A percentile compares a stretch with the other conserved stretches of the same genome.
Conservation (phyloP, 2,888 invertebrate species). For the Rotaria magnacalcarata region DNA sequence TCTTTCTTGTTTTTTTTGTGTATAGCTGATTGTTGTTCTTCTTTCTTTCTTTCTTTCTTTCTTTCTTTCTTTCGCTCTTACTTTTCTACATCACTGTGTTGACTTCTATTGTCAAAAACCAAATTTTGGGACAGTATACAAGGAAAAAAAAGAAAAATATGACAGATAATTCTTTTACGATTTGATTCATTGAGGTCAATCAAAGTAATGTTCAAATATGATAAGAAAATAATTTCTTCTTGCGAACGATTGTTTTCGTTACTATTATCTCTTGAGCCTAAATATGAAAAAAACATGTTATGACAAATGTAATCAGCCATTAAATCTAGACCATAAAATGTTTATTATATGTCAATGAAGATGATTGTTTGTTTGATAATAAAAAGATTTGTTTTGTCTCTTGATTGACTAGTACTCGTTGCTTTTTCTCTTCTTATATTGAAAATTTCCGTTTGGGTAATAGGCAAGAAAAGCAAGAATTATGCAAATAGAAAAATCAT, state of each 20-base stretch:
- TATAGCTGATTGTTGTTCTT: no score
- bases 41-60: no score
- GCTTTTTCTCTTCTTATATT: not conserved
- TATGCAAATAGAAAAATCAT: not conserved
- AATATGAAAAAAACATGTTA: not conserved
- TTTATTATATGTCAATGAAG: not conserved
- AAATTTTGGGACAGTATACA: slow-evolving; percentile 22
- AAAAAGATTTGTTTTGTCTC: not conserved
- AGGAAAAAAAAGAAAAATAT: not conserved
- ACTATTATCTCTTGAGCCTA: no score
- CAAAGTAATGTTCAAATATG: no score
- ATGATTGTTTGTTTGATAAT: not conserved
- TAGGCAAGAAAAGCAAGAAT: not conserved
- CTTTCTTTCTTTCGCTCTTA: no score
- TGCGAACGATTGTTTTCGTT: no score
- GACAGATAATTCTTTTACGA: not conserved
- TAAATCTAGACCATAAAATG: no score
- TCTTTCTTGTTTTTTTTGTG: not conserved
- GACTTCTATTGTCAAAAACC: slow-evolving; percentile 9
- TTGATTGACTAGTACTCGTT: not conserved
- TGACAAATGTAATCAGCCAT: not conserved
- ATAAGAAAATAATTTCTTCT: no score
- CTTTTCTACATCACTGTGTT: slow-evolving; percentile 16
- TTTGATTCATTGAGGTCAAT: no score
- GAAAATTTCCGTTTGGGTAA: not conserved